These are phyloP conservation scores for Xenentodon cancila DNA, from an alignment of 2,797 vertebrate species.

Conservation along the genomic window DNA sequence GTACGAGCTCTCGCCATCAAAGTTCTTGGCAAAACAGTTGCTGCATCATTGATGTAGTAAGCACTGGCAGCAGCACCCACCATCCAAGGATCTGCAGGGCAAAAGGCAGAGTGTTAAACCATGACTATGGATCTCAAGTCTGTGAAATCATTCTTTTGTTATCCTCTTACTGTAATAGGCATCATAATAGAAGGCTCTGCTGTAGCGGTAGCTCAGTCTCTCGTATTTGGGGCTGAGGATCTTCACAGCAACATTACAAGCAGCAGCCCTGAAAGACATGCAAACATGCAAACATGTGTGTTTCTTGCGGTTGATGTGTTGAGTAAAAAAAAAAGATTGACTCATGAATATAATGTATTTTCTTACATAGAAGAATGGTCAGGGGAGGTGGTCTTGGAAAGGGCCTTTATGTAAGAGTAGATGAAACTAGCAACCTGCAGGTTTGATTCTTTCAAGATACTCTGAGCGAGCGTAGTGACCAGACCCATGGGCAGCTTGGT, in stretches of 20 bases:
- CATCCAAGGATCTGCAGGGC: slow-evolving; percentile 76
- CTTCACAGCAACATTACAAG: slow-evolving; percentile 85
- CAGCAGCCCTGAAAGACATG: slow-evolving; percentile 82
- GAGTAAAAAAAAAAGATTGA: not conserved
- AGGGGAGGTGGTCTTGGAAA: slow-evolving; percentile 83
- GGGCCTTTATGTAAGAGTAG: slow-evolving; percentile 83
- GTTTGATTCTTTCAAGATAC: slow-evolving; percentile 80
- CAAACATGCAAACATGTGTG: slow-evolving; percentile 7
- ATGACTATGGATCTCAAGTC: slow-evolving; percentile 5
- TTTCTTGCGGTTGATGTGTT: not conserved
- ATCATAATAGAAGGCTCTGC: slow-evolving; percentile 77
- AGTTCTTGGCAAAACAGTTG: slow-evolving; percentile 75
- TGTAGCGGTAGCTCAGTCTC: slow-evolving; percentile 76
- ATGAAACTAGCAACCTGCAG: slow-evolving; percentile 85
- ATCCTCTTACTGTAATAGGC: slow-evolving; percentile 80
- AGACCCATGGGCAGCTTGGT: slow-evolving; percentile 80
- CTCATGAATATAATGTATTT: not conserved
- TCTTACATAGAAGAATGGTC: slow-evolving; percentile 84
- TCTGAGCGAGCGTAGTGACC: slow-evolving; percentile 72
- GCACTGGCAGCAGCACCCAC: slow-evolving; percentile 80
- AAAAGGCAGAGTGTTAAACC: slow-evolving; percentile 12
- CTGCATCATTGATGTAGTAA: slow-evolving; percentile 79
- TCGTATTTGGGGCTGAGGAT: slow-evolving; percentile 82
- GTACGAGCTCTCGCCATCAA: slow-evolving; percentile 77
- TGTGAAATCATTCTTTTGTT: not conserved